A percentile compares a stretch with the other conserved stretches of the same genome.
These are phyloP conservation scores for Chymomyza amoena DNA, from an alignment of 2,888 invertebrate genomes.

Conservation along the genomic window DNA sequence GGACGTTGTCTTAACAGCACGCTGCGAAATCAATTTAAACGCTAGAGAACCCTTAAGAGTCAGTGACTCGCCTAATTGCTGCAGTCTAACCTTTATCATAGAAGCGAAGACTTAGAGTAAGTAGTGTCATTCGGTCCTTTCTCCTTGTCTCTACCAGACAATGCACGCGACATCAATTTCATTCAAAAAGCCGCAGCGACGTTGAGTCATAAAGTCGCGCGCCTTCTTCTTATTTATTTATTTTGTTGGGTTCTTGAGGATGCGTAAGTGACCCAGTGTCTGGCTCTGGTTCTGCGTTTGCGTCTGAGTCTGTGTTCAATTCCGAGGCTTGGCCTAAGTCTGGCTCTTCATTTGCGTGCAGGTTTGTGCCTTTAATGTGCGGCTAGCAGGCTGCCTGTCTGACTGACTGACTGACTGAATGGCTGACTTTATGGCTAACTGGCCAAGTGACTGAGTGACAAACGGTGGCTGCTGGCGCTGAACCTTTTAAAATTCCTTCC, in stretches of 20 bases:
- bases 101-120: conserved; percentile 22
- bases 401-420: conserved; percentile 27
- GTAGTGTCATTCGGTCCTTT: not conserved
- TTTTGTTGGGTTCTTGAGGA: conserved; percentile 47
- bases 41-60: conserved; percentile 47
- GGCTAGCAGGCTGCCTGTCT: too few species aligned
- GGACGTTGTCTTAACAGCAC: conserved; percentile 31
- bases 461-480: conserved; percentile 53
- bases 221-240: not conserved
- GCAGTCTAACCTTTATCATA: conserved; percentile 56
- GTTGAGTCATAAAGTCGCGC: conserved; percentile 69
- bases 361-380: not conserved
- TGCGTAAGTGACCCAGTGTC: conserved; percentile 65
- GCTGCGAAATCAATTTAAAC: conserved; percentile 77
- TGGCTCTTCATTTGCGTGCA: conserved; percentile 38
- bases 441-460: conserved; percentile 21
- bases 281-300: conserved; percentile 15
- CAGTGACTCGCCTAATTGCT: conserved; percentile 67
- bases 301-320: conserved; percentile 11
- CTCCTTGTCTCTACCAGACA: conserved; percentile 42
- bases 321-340: not conserved
- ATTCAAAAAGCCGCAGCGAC: conserved; percentile 38
- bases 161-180: conserved; percentile 70
- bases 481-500: conserved; percentile 77
- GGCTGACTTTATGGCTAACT: not conserved